Percentiles rank a stretch among this genome's conserved stretches.
phyloP scores from a whole-genome alignment of 2,797 vertebrate species.

The Scolopax rusticola region DNA sequence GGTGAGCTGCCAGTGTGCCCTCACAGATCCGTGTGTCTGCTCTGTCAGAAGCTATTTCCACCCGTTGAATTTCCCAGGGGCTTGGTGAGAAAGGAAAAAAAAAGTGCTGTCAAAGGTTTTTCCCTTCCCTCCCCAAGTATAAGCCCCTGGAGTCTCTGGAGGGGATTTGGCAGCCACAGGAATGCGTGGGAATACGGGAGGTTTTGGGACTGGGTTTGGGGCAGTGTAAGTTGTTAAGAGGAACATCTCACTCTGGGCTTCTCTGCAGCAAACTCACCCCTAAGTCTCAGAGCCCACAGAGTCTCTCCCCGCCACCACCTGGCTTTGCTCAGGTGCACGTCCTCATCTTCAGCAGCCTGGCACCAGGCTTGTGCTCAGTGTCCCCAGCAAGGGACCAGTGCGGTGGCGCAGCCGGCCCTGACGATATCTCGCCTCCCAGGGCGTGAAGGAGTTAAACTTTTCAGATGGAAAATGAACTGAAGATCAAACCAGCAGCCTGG shows the following conservation, averaged over 20 bases:
- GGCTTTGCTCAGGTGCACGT: accelerated
- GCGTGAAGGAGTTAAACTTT: conserved; percentile 60
- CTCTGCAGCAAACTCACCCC: background rate
- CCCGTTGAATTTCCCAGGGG: background rate
- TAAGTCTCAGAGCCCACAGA: background rate
- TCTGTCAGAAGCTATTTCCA: background rate
- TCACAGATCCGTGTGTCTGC: background rate
- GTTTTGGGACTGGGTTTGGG: background rate
- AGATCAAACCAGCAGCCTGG: conserved; percentile 46
- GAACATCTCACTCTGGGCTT: background rate
- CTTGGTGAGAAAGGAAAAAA: background rate
- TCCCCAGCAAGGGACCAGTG: background rate
- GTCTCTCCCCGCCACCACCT: background rate
- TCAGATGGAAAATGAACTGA: conserved; percentile 30
- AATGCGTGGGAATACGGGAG: background rate
- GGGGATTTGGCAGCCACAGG: conserved; percentile 23
- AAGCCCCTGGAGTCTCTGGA: background rate
- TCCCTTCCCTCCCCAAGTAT: background rate
- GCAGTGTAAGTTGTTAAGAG: background rate
- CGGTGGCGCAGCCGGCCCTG: accelerated
- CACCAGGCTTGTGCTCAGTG: background rate
- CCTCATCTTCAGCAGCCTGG: background rate
- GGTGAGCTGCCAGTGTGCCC: accelerated
- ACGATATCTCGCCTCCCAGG: background rate
- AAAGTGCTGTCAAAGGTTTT: conserved; percentile 18